These are phyloP conservation scores for Dipodomys merriami DNA, from an alignment of 2,113 vertebrate species.

Conservation along the genomic window DNA sequence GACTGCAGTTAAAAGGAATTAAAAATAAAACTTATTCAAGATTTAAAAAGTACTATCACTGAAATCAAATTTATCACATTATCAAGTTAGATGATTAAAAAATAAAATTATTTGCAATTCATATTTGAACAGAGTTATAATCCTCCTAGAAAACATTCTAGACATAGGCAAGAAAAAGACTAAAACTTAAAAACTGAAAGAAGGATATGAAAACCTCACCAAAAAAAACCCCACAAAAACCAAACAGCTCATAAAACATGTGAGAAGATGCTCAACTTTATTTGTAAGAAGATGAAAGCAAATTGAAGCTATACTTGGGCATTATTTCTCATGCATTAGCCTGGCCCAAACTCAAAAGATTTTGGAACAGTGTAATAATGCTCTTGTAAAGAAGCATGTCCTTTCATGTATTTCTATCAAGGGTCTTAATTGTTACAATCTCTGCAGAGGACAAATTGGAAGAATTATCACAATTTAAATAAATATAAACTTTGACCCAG, in stretches of 20 bases:
- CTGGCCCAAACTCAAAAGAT: background rate
- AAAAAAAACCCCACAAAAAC: background rate
- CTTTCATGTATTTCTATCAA: background rate
- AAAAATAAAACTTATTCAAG: background rate
- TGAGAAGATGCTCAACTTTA: background rate
- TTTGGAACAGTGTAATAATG: background rate
- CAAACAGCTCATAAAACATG: background rate
- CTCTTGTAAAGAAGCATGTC: background rate
- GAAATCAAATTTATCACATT: slow-evolving; percentile 36
- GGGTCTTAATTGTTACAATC: background rate
- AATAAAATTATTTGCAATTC: slow-evolving; percentile 15
- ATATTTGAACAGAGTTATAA: slow-evolving; percentile 17
- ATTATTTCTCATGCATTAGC: background rate
- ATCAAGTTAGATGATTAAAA: slow-evolving; percentile 37
- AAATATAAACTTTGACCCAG: background rate
- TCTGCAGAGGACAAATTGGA: background rate
- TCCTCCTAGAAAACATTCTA: background rate
- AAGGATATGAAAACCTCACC: background rate
- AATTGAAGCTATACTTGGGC: slow-evolving; percentile 2
- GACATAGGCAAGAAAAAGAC: background rate
- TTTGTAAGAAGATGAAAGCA: background rate
- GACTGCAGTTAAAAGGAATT: background rate
- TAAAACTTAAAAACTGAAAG: background rate
- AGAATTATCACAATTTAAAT: slow-evolving; percentile 37
- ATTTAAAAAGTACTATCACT: background rate